Percentiles rank a stretch among this genome's conserved stretches.
Evolutionary conservation across 2,888 invertebrate species (phyloP).

Genomic region (Mamestra brassicae): DNA sequence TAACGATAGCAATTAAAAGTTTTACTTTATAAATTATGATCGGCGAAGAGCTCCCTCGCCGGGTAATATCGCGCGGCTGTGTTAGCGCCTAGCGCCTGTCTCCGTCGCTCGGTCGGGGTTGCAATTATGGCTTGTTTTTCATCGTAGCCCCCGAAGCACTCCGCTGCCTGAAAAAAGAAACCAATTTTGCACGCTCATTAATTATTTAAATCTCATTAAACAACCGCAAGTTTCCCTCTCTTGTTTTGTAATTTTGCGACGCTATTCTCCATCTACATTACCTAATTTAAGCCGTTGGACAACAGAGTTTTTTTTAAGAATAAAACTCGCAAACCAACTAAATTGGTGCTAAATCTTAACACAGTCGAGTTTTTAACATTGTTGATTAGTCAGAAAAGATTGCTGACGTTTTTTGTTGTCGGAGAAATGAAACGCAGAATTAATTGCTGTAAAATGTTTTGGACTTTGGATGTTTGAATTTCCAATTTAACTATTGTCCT

Average conservation of each 20-base stretch:
- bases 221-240: constrained; percentile 86
- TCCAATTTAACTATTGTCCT: not conserved
- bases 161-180: constrained; percentile 86
- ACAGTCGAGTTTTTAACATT: constrained; percentile 40
- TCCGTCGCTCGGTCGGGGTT: constrained; percentile 79
- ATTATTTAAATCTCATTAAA: constrained; percentile 91
- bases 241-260: constrained; percentile 84
- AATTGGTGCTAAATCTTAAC: constrained; percentile 58
- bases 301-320: constrained; percentile 64
- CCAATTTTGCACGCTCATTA: constrained; percentile 91
- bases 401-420: constrained; percentile 19
- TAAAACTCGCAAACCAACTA: constrained; percentile 50
- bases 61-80: constrained; percentile 66
- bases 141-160: constrained; percentile 82
- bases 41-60: constrained; percentile 71
- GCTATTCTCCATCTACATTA: constrained; percentile 73
- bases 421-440: constrained; percentile 15
- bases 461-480: not conserved
- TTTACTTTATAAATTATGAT: constrained; percentile 81
- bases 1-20: constrained; percentile 81
- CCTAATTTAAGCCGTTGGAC: constrained; percentile 82
- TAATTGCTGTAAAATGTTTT: not conserved
- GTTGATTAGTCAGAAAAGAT: constrained; percentile 38
- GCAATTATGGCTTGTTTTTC: constrained; percentile 88
- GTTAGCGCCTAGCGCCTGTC: constrained; percentile 68